phyloP scores from a whole-genome alignment of 2,888 invertebrate genomes.

The Drosophila antonietae region DNA sequence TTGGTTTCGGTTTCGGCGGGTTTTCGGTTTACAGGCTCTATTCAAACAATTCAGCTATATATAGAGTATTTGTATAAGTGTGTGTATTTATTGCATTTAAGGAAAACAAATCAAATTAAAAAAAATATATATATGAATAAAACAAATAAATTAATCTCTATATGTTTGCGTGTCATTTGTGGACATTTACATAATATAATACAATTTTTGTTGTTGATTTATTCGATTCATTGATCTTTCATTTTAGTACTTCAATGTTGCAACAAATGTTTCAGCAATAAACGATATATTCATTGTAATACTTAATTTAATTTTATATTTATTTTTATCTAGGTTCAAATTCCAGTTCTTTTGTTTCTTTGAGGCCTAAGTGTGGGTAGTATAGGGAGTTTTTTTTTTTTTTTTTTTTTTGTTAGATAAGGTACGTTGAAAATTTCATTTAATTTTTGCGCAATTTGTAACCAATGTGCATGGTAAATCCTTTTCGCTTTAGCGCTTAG shows the following conservation, averaged over 20 bases:
- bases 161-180: constrained; percentile 70
- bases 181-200: constrained; percentile 73
- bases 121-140: constrained; percentile 55
- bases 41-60: constrained; percentile 68
- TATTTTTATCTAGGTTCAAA: constrained; percentile 43
- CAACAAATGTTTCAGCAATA: constrained; percentile 70
- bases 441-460: constrained; percentile 46
- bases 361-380: constrained; percentile 25
- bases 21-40: constrained; percentile 60
- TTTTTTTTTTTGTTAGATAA: constrained; percentile 6
- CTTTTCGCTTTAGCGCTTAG: constrained; percentile 40
- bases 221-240: constrained; percentile 23
- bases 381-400: not conserved
- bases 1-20: constrained; percentile 45
- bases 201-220: constrained; percentile 53
- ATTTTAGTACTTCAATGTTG: constrained; percentile 78
- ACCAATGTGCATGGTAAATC: constrained; percentile 60
- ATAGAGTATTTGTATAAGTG: constrained; percentile 46
- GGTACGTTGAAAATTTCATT: constrained; percentile 14
- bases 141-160: constrained; percentile 55
- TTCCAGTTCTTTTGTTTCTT: constrained; percentile 67
- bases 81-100: constrained; percentile 58
- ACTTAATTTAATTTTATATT: constrained; percentile 24
- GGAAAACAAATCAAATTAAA: constrained; percentile 62
- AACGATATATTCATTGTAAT: constrained; percentile 27